Base-by-base conservation (phyloP, 1,140 invertebrate genomes). In the Microplitis demolitor region DNA sequence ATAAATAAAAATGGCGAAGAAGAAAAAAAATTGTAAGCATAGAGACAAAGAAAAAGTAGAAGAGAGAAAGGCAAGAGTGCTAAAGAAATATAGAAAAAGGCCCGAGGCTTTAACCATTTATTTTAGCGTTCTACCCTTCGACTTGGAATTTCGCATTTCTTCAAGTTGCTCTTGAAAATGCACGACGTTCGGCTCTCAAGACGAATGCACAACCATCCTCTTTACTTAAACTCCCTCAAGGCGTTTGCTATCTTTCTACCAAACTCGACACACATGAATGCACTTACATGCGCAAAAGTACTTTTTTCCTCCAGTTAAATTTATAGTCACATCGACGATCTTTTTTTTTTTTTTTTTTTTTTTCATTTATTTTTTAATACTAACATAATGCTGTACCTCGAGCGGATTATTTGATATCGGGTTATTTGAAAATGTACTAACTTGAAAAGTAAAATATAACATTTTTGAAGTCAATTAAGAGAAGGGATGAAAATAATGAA, bases 111-210 rank as follows among this genome's bases (percentile, higher is more conserved):
- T 81, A 78, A 79, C 72, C 81, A 83, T 82, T 85, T 85, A 82
- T 83, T 82, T 84, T 79, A 76, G 70, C 62, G 62, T 66, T 66
- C 54, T 67, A 62, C 35, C 66, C 67, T 66, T 64, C 69, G 77
- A 75, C 75, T 71, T 77, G 78, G 80, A 84, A 84, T 82, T 84
- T 81, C 77, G 77, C 82, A 80, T 84, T 84, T 84, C 79, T 82
- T 77, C 51, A 74, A 77, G 75, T 77, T 74, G 8, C 77, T 77
- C 74, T 64, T 35, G 67, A 72, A 75, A 78, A 80, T 72, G 72
- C 76, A 75, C 64, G 69, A 72, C 64, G 56, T 56, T 58, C 37
- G 56, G 51, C 13, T 31, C 16, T 31, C 16, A 66, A 66, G 16
- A 51, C 37, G 63, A 45, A 66, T 45, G 16, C 39, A 50, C 39